These are phyloP conservation scores for Drosophila quinaria DNA, from an alignment of 2,888 invertebrate species.

Conservation along the genomic window DNA sequence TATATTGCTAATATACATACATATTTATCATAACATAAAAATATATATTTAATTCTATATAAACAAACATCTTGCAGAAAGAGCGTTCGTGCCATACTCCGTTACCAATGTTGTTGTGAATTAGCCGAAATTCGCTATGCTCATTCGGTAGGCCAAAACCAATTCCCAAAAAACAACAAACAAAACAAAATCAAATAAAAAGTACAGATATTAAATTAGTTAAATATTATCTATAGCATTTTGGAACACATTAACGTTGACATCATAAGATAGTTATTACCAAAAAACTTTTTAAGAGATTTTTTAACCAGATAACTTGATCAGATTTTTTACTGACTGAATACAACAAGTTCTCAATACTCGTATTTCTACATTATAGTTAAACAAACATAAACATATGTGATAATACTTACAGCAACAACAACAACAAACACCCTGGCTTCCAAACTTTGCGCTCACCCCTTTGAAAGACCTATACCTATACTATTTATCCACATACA, in stretches of 20 bases:
- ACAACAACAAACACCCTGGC: constrained; percentile 57
- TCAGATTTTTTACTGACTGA: constrained; percentile 77
- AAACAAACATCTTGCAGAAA: constrained; percentile 85
- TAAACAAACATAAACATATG: constrained; percentile 25
- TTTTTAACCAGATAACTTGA: constrained; percentile 42
- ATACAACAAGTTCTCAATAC: constrained; percentile 42
- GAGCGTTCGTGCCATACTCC: constrained; percentile 86
- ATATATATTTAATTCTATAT: constrained; percentile 74
- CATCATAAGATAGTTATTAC: constrained; percentile 40
- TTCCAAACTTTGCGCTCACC: constrained; percentile 72
- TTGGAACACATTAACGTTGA: constrained; percentile 47
- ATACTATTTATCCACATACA: constrained; percentile 27
- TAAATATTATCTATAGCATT: constrained; percentile 32
- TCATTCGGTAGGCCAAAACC: constrained; percentile 86
- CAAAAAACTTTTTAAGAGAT: constrained; percentile 29
- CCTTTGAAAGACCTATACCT: constrained; percentile 32
- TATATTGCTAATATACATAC: constrained; percentile 44
- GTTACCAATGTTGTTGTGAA: constrained; percentile 86
- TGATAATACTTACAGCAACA: constrained; percentile 15
- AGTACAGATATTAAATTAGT: constrained; percentile 27
- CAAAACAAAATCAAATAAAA: constrained; percentile 35
- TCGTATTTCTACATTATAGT: constrained; percentile 28
- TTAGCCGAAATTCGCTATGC: constrained; percentile 86
- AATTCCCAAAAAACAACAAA: constrained; percentile 43
- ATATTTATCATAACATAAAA: constrained; percentile 45